A percentile compares a stretch with the other conserved stretches of the same genome.
Evolutionary conservation across 2,113 vertebrate species (phyloP).

Genomic region (Aegithalos caudatus): DNA sequence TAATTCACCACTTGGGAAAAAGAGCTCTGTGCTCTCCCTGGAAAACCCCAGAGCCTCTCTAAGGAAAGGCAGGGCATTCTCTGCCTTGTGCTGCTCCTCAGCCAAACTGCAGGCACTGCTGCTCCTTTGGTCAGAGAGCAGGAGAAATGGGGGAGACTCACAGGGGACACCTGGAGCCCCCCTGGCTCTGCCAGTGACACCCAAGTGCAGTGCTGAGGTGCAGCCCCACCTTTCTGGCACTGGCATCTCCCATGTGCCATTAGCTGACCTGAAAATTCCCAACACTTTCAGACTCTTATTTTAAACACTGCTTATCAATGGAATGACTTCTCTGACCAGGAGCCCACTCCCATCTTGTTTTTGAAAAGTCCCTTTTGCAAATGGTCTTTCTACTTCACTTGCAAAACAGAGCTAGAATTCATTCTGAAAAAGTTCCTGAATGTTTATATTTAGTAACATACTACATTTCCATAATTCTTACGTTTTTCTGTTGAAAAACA

Average conservation of each 20-base stretch:
- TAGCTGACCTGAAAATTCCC: neutral
- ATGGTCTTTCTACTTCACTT: neutral
- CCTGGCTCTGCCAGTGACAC: neutral
- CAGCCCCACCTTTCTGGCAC: neutral
- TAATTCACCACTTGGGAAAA: conserved; percentile 34
- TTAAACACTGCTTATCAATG: neutral
- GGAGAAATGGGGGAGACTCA: neutral
- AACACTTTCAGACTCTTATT: neutral
- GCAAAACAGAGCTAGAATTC: neutral
- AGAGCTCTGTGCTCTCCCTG: neutral
- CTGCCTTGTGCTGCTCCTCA: neutral
- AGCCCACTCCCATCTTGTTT: neutral
- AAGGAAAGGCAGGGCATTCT: neutral
- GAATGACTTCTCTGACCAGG: neutral
- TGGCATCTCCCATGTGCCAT: neutral
- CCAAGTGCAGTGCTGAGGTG: neutral
- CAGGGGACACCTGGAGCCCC: neutral
- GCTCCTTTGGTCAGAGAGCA: neutral
- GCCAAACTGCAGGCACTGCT: neutral
- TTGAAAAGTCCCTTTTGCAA: neutral
- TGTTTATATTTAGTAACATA: neutral
- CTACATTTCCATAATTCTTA: neutral
- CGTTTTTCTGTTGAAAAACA: neutral
- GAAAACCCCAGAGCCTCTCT: neutral
- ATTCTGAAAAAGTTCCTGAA: neutral